These are phyloP conservation scores for Yponomeuta plumbellus DNA, from an alignment of 2,888 invertebrate species.

Conservation along the genomic window DNA sequence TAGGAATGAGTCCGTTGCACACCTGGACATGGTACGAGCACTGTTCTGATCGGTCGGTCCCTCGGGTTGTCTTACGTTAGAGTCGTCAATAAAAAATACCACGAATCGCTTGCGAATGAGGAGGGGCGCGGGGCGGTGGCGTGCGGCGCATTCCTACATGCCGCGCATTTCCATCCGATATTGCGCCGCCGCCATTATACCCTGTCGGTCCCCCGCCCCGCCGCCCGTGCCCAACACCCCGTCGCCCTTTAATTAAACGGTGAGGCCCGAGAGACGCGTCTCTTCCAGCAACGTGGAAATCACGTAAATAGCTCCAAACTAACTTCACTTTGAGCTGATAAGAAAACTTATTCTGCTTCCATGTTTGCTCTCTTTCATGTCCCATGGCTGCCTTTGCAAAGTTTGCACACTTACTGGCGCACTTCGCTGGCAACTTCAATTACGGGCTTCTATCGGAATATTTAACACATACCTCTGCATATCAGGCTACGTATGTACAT, in stretches of 20 bases:
- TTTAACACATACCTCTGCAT: background rate
- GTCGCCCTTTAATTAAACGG: conserved; percentile 76
- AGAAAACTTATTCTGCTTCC: conserved; percentile 18
- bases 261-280: conserved; percentile 72
- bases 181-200: conserved; percentile 73
- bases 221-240: conserved; percentile 49
- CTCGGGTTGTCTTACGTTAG: conserved; percentile 26
- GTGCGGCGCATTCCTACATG: conserved; percentile 75
- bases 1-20: background rate
- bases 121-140: conserved; percentile 49
- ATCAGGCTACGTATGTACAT: background rate
- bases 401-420: background rate
- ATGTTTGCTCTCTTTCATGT: conserved; percentile 7
- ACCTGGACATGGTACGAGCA: background rate
- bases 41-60: background rate
- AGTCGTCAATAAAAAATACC: conserved; percentile 76
- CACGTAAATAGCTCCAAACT: conserved; percentile 68
- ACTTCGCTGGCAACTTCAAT: background rate
- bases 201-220: conserved; percentile 52
- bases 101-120: conserved; percentile 70
- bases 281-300: conserved; percentile 65
- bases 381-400: background rate
- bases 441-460: conserved; percentile 1
- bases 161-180: conserved; percentile 77
- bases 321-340: conserved; percentile 37